These are phyloP conservation scores for Neoarius graeffei DNA, from an alignment of 2,113 vertebrate genomes.

Conservation along the genomic window DNA sequence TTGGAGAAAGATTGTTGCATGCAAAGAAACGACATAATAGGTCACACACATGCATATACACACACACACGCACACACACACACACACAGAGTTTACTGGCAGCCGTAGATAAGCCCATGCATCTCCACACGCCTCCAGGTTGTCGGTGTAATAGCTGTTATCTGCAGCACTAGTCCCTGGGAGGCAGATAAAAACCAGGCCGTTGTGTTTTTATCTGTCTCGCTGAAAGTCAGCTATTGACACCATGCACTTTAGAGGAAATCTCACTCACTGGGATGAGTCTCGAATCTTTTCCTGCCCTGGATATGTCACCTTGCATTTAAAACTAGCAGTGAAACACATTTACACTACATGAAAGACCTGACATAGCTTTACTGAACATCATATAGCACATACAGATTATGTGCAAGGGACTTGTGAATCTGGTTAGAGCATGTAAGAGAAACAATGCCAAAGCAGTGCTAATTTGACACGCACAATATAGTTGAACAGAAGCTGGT, in stretches of 20 bases:
- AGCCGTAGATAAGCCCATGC: conserved; percentile 55
- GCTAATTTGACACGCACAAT: conserved; percentile 62
- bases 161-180: conserved; percentile 64
- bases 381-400: conserved; percentile 7
- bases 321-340: neutral
- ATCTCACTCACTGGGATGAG: conserved; percentile 71
- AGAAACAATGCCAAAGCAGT: conserved; percentile 21
- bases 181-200: conserved; percentile 71
- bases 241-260: conserved; percentile 79
- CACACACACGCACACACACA: conserved; percentile 35
- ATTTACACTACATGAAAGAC: conserved; percentile 16
- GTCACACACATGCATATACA: conserved; percentile 34
- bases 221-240: conserved; percentile 79
- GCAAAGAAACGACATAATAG: conserved; percentile 27
- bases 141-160: conserved; percentile 74
- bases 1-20: conserved; percentile 38
- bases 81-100: conserved; percentile 45
- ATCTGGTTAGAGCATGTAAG: conserved; percentile 8
- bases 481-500: conserved; percentile 59
- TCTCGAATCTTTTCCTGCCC: conserved; percentile 60
- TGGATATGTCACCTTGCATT: neutral
- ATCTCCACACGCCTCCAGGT: conserved; percentile 67
- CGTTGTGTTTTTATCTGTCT: conserved; percentile 69
- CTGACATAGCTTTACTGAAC: neutral
- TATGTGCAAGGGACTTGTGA: conserved; percentile 15